Evolutionary conservation across 2,113 vertebrate genomes (phyloP).

Genomic region (Blennius ocellaris): DNA sequence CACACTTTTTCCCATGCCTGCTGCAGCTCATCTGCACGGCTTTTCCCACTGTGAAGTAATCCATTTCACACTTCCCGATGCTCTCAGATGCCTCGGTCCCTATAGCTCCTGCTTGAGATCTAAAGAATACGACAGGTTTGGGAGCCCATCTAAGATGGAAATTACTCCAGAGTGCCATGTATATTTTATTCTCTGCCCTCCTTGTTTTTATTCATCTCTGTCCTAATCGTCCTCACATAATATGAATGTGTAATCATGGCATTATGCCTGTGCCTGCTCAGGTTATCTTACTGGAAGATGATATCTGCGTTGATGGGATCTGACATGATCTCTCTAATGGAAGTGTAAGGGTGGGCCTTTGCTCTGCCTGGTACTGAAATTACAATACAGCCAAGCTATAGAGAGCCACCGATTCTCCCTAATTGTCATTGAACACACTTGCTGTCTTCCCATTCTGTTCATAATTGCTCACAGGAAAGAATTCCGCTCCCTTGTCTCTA

Average conservation of each 20-base stretch:
- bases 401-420: slow-evolving; percentile 21
- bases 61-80: slow-evolving; percentile 56
- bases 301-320: slow-evolving; percentile 51
- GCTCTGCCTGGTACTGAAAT: slow-evolving; percentile 22
- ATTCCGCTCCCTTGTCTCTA: slow-evolving; percentile 49
- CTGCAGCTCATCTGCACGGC: slow-evolving; percentile 46
- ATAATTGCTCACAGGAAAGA: slow-evolving; percentile 62
- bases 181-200: slow-evolving; percentile 62
- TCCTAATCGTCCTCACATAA: slow-evolving; percentile 54
- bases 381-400: slow-evolving; percentile 13
- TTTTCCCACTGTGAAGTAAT: slow-evolving; percentile 62
- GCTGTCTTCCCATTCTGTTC: slow-evolving; percentile 36
- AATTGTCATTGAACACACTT: slow-evolving; percentile 45
- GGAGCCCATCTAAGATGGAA: slow-evolving; percentile 53
- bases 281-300: slow-evolving; percentile 41
- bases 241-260: slow-evolving; percentile 61
- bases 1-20: slow-evolving; percentile 55
- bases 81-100: slow-evolving; percentile 33
- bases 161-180: slow-evolving; percentile 46
- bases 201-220: slow-evolving; percentile 58
- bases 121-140: slow-evolving; percentile 46
- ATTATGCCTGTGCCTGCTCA: slow-evolving; percentile 51
- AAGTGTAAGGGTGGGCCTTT: slow-evolving; percentile 22
- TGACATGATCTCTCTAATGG: slow-evolving; percentile 58
- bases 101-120: slow-evolving; percentile 46